These are phyloP conservation scores for Neelides folsomi DNA, from an alignment of 2,888 invertebrate species.

Conservation along the genomic window DNA sequence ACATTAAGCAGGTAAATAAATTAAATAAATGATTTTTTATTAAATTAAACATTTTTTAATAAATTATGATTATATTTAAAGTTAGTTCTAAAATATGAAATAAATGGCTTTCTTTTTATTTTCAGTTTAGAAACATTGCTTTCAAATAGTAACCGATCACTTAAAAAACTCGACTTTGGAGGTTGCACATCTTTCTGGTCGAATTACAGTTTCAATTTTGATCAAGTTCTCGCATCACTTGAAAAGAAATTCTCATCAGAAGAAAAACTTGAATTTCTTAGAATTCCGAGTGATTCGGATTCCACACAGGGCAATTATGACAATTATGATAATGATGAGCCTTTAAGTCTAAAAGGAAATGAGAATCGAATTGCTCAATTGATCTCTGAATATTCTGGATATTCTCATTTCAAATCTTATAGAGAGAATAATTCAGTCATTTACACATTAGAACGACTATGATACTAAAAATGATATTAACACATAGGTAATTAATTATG, in stretches of 20 bases:
- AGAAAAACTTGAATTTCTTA: constrained; percentile 8
- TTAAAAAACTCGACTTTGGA: constrained; percentile 7
- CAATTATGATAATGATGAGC: background rate
- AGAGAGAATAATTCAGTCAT: no score
- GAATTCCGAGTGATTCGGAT: constrained; percentile 5
- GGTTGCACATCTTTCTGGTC: constrained; percentile 13
- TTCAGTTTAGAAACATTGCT: constrained; percentile 9
- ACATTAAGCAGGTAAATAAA: constrained; percentile 6
- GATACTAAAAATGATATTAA: no score
- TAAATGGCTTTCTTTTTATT: background rate
- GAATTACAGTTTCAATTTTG: constrained; percentile 2
- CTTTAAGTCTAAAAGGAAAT: no score
- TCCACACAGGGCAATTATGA: background rate
- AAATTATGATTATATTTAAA: no score
- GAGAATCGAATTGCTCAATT: no score
- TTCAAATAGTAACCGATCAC: constrained; percentile 5
- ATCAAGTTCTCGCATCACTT: constrained; percentile 5
- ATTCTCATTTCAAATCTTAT: no score
- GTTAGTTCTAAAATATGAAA: no score
- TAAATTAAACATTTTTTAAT: background rate
- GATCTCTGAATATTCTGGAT: no score
- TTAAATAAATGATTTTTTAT: background rate
- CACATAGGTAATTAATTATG: no score
- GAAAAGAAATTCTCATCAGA: constrained; percentile 11
- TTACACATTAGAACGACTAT: no score